Conservation (phyloP, 2,888 invertebrate species). For the Hyposoter didymator region DNA sequence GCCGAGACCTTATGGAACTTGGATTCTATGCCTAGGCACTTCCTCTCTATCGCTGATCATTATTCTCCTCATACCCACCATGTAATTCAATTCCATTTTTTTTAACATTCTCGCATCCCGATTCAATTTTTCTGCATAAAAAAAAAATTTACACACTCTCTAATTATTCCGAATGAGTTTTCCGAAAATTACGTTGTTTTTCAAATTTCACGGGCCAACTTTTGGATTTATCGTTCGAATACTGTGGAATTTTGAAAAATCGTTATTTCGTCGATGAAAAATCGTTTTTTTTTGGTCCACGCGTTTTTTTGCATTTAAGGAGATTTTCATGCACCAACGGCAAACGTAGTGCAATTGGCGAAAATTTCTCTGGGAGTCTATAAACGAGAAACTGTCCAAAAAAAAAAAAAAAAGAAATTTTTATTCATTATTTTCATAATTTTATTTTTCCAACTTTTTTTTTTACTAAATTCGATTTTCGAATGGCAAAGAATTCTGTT, state of each 20-base stretch:
- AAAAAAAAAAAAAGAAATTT: too few relatives aligned
- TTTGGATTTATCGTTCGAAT: too few relatives aligned
- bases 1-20: slow-evolving; percentile 2
- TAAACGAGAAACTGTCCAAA: too few relatives aligned
- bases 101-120: neutral
- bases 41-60: neutral
- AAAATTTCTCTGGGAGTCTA: too few relatives aligned
- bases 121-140: neutral
- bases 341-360: too few relatives aligned
- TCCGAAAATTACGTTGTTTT: too few relatives aligned
- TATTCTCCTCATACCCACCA: neutral
- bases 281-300: slow-evolving; percentile 18
- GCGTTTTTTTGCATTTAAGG: slow-evolving; percentile 49
- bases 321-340: slow-evolving; percentile 4
- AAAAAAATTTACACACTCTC: neutral
- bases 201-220: too few relatives aligned
- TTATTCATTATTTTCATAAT: too few relatives aligned
- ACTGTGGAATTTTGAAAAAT: neutral
- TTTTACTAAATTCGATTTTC: too few relatives aligned
- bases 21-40: slow-evolving; percentile 4
- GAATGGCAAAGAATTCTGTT: too few relatives aligned
- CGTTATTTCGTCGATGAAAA: neutral
- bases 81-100: neutral
- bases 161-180: too few relatives aligned
- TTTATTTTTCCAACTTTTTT: too few relatives aligned